Evolutionary conservation across 2,797 vertebrate genomes (phyloP).

Genomic region (Otolemur crassicaudatus): DNA sequence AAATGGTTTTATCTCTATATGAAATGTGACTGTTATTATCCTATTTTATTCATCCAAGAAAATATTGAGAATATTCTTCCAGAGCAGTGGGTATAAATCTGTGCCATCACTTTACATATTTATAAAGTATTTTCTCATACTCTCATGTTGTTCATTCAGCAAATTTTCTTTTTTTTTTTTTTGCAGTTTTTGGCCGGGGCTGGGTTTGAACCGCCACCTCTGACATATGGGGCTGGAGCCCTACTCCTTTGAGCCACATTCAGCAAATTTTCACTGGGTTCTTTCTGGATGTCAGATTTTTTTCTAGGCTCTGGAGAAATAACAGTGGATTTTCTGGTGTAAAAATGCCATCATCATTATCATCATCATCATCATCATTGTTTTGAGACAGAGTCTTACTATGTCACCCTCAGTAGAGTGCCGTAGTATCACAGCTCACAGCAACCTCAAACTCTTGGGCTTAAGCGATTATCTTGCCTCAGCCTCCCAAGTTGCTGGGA

Average conservation of each 20-base stretch:
- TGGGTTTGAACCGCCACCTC: too few species aligned
- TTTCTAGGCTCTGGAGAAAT: neutral
- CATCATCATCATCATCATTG: neutral
- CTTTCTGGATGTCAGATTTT: neutral
- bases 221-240: too few species aligned
- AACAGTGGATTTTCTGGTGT: neutral
- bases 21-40: conserved; percentile 9
- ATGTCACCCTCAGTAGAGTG: too few species aligned
- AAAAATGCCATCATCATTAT: neutral
- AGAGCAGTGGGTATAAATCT: neutral
- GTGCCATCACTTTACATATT: neutral
- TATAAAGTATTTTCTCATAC: neutral
- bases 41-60: neutral
- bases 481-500: too few species aligned
- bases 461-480: too few species aligned
- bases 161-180: neutral
- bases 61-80: conserved; percentile 14
- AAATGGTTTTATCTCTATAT: neutral
- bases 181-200: too few species aligned
- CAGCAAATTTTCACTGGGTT: neutral
- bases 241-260: too few species aligned
- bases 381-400: too few species aligned
- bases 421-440: too few species aligned
- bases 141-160: neutral
- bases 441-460: too few species aligned